Base-by-base conservation (phyloP, 2,797 vertebrate genomes). In the Argyrosomus regius region DNA sequence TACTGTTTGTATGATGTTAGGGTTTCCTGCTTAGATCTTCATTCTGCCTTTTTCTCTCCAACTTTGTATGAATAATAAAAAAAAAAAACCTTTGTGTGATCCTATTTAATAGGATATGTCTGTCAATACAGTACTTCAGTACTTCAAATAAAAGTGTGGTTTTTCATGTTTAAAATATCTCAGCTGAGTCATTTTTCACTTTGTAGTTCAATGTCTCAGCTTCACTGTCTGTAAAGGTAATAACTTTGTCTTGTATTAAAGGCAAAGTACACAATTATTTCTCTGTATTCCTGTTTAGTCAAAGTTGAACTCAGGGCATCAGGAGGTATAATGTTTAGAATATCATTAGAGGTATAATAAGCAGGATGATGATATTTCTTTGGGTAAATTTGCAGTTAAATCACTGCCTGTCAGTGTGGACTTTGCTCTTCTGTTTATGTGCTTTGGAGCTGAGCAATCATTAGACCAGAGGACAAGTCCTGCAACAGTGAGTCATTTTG, bases 61-160 rank as follows among this genome's bases (percentile, higher is more conserved):
- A 62, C 64, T 56, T 75, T 50, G 46, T 81, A 57, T 88, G 43
- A 64, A 72, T 57, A 63, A 67, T 60, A 48, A 68, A 3, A 39
- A 35, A 35, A 8, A 71, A 66, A 72, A 52, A 22, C 64, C 13
- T 63, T n/a, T 85, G 73, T 85, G 70, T 80, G 67, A 72, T 78
- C 52, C 45, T 85, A 72, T 93, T 67, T 82, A 76, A 67, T 68
- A 77, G 50, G 62, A 72, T 67, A 4, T 49, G 3, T 79, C 46
- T 72, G 59, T 80, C 35, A 35, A 16, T 53, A 41, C 53, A 69
- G 24, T 71, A 41, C 53, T 64, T 46, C 9, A 60, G 35, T 57
- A 59, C 52, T 77, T 74, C 8, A 57, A 90, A 87, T 91, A 83
- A 89, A 88, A 74, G 12, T 78, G 53, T 84, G 46, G 10, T 58